phyloP scores from a whole-genome alignment of 1,140 invertebrate species.

The Camponotus floridanus region DNA sequence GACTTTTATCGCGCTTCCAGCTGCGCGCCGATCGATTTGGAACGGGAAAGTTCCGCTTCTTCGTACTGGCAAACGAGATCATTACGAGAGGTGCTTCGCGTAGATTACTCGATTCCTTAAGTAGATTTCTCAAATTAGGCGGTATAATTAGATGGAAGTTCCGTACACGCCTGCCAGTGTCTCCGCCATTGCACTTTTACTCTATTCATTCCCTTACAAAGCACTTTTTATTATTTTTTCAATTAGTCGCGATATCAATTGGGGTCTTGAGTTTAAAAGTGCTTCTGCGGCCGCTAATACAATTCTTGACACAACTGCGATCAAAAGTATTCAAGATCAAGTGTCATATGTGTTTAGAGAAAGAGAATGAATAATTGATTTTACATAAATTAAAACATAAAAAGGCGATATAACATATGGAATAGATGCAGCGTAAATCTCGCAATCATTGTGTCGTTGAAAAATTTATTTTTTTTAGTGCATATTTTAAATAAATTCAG shows the following conservation, averaged over 20 bases:
- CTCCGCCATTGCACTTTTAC: not conserved
- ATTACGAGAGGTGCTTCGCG: conserved; percentile 54
- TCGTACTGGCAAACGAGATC: conserved; percentile 45
- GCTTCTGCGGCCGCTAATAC: not conserved
- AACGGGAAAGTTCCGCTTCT: conserved; percentile 45
- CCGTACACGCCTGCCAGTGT: not conserved
- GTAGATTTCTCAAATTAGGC: conserved; percentile 62
- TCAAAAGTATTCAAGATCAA: not conserved
- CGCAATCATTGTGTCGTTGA: not conserved
- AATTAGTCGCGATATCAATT: not conserved
- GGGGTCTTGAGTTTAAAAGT: not conserved
- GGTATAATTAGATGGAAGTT: conserved; percentile 42
- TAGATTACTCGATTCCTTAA: conserved; percentile 50
- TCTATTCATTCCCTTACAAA: not conserved
- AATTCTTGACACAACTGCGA: not conserved
- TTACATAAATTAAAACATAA: not conserved
- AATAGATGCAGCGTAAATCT: not conserved
- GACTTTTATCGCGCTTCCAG: conserved; percentile 41
- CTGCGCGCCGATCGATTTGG: conserved; percentile 54
- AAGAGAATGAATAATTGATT: not conserved
- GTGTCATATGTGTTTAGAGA: too few relatives aligned
- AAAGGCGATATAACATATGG: not conserved
- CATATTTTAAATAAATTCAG: not conserved
- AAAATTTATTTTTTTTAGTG: not conserved
- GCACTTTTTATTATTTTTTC: conserved; percentile 20